Evolutionary conservation across 2,888 invertebrate species (phyloP).

Genomic region (Venusia cambrica): DNA sequence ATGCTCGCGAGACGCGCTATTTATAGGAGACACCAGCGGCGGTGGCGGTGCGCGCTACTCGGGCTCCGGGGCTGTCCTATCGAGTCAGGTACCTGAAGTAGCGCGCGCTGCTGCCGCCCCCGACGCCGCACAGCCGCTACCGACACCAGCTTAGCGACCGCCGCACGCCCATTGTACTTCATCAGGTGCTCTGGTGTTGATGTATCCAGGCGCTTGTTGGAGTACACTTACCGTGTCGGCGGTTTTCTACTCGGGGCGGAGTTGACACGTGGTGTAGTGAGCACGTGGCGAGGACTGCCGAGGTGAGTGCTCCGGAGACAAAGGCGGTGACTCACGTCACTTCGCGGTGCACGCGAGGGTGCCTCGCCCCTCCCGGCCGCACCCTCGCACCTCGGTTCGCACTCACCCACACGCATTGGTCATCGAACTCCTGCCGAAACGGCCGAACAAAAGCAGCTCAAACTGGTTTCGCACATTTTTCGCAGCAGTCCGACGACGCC

Average conservation of each 20-base stretch:
- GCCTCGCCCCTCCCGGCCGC: conserved; percentile 49
- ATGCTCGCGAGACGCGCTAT: conserved; percentile 60
- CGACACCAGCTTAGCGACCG: conserved; percentile 64
- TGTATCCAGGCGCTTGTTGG: conserved; percentile 98
- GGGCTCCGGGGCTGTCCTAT: conserved; percentile 90
- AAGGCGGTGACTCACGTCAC: conserved; percentile 72
- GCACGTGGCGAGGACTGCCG: conserved; percentile 42
- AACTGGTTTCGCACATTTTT: conserved; percentile 75
- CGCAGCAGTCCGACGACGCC: conserved; percentile 48
- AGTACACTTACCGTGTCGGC: conserved; percentile 97
- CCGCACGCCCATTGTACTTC: conserved; percentile 99
- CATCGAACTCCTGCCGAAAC: conserved; percentile 72
- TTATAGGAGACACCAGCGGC: conserved; percentile 52
- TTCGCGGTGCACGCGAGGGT: conserved; percentile 59
- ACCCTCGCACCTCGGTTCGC: conserved; percentile 66
- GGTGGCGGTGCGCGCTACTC: conserved; percentile 90
- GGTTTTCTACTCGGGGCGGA: conserved; percentile 56
- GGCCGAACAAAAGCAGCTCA: conserved; percentile 68
- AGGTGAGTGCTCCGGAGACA: conserved; percentile 47
- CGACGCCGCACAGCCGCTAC: conserved; percentile 27
- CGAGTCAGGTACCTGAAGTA: conserved; percentile 99
- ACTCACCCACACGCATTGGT: conserved; percentile 62
- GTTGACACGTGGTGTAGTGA: conserved; percentile 36
- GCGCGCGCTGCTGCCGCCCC: conserved; percentile 91
- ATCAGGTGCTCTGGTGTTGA: conserved; percentile 98